Conservation (phyloP, 2,888 invertebrate species). For the Lutraria lutraria region DNA sequence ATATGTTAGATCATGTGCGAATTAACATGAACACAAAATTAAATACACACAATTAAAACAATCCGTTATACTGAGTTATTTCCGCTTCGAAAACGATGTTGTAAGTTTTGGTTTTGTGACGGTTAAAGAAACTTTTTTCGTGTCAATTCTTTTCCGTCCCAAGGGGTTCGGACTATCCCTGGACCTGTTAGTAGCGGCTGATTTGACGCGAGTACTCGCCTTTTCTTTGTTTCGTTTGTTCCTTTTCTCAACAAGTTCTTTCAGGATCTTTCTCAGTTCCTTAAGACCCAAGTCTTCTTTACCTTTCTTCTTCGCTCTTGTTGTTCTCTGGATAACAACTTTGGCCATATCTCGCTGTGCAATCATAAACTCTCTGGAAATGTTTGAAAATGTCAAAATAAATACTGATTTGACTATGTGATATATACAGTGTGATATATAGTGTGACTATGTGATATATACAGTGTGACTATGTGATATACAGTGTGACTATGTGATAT, state of each 20-base stretch:
- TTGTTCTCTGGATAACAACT: conserved; percentile 74
- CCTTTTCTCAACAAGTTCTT: conserved; percentile 77
- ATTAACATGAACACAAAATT: not conserved
- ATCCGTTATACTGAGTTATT: not conserved
- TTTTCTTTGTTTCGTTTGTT: conserved; percentile 78
- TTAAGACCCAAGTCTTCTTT: conserved; percentile 77
- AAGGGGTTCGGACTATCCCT: conserved; percentile 47
- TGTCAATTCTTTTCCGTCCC: conserved; percentile 62
- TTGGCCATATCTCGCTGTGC: conserved; percentile 76
- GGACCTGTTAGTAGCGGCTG: conserved; percentile 53
- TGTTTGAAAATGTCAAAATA: not conserved
- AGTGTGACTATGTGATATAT: no score
- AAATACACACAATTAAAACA: not conserved
- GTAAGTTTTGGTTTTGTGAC: conserved; percentile 69
- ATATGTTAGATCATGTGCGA: not conserved
- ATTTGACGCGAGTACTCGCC: conserved; percentile 74
- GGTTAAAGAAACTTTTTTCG: conserved; percentile 72
- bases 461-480: no score
- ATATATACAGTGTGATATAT: no score
- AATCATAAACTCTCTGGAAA: conserved; percentile 79
- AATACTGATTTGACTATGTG: not conserved
- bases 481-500: no score
- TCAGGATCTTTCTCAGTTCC: conserved; percentile 75
- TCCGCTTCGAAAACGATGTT: not conserved
- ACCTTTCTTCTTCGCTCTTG: conserved; percentile 74